phyloP scores from a whole-genome alignment of 2,797 vertebrate genomes.

The Trichosurus vulpecula region DNA sequence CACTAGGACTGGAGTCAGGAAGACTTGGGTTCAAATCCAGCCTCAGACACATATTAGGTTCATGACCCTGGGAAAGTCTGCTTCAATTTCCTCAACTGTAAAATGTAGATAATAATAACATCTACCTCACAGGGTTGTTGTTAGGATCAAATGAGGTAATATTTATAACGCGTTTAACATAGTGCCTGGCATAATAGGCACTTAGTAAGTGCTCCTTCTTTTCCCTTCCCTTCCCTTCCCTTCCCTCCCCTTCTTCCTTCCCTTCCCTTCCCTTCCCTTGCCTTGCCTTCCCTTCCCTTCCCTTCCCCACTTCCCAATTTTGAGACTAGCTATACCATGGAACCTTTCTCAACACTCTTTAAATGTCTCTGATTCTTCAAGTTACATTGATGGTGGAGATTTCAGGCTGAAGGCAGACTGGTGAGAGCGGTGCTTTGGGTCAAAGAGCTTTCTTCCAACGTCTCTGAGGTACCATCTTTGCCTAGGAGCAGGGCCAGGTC shows the following conservation, averaged over 20 bases:
- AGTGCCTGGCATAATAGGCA: no score
- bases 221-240: no score
- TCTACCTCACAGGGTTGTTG: no score
- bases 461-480: neutral
- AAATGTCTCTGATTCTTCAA: neutral
- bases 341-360: neutral
- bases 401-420: neutral
- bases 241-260: neutral
- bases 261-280: neutral
- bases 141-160: no score
- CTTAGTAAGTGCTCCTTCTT: neutral
- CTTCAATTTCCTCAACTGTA: neutral
- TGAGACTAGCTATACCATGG: neutral
- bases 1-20: no score
- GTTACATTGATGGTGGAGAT: neutral
- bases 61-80: neutral
- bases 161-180: no score
- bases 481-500: neutral
- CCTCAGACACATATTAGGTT: no score
- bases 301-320: neutral
- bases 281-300: fast-evolving
- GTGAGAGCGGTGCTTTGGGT: neutral
- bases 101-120: no score
- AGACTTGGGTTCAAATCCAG: no score
- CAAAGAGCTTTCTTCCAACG: neutral